Evolutionary conservation across 2,797 vertebrate genomes (phyloP).

Genomic region (Acanthiza pusilla): DNA sequence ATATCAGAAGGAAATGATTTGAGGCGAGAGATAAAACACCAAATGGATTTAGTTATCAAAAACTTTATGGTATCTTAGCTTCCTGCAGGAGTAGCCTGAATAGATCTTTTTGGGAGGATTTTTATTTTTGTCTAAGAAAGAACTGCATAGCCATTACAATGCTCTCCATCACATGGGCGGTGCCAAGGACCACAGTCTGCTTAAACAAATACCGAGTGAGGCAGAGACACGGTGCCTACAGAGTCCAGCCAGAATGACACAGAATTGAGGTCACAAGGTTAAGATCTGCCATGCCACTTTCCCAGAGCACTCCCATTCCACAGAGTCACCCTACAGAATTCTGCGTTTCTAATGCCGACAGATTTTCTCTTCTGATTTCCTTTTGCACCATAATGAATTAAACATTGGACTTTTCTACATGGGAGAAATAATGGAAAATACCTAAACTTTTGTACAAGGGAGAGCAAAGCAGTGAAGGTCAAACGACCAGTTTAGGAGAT

Average conservation of each 20-base stretch:
- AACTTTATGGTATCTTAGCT: neutral
- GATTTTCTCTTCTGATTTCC: neutral
- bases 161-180: neutral
- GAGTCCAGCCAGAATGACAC: neutral
- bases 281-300: neutral
- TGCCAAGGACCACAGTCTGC: neutral
- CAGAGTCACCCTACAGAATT: neutral
- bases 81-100: neutral
- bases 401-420: neutral
- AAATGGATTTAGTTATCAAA: constrained; percentile 62
- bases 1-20: constrained; percentile 38
- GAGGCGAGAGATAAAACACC: constrained; percentile 17
- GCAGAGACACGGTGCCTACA: neutral
- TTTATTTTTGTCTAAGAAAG: neutral
- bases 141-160: neutral
- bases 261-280: neutral
- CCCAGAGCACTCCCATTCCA: neutral
- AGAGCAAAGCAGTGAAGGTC: neutral
- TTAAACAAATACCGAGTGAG: neutral
- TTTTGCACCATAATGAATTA: neutral
- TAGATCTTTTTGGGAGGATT: neutral
- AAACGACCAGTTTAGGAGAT: neutral
- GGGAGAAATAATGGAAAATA: neutral
- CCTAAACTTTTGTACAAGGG: neutral
- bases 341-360: neutral